Evolutionary conservation across 2,113 vertebrate genomes (phyloP).

Genomic region (Ascaphus truei): DNA sequence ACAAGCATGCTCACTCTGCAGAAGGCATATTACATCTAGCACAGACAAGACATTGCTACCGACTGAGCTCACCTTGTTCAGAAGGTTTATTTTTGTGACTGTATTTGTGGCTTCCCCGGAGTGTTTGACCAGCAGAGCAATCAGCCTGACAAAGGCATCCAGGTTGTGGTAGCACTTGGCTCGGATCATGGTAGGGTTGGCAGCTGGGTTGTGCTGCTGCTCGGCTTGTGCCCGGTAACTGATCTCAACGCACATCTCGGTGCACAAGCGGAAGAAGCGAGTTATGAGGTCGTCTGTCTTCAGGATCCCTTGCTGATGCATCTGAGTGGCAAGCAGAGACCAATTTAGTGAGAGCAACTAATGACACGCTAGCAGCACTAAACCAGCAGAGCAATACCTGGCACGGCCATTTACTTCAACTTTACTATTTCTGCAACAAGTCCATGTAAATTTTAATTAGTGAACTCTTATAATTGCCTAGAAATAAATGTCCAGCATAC

Average conservation of each 20-base stretch:
- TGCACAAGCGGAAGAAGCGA: constrained; percentile 94
- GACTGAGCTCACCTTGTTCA: constrained; percentile 95
- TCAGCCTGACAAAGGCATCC: constrained; percentile 94
- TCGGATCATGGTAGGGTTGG: constrained; percentile 93
- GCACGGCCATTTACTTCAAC: not conserved
- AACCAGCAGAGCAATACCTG: not conserved
- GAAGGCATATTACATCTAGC: too few relatives aligned
- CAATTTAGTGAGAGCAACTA: not conserved
- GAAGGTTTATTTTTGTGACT: constrained; percentile 95
- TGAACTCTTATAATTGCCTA: too few relatives aligned
- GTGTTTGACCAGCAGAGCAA: constrained; percentile 94
- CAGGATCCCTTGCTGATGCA: constrained; percentile 97
- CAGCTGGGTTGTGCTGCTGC: constrained; percentile 95
- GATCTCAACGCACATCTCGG: constrained; percentile 98
- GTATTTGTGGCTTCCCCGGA: constrained; percentile 98
- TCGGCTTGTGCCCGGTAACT: constrained; percentile 95
- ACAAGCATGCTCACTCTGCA: too few relatives aligned
- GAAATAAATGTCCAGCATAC: too few relatives aligned
- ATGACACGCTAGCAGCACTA: not conserved
- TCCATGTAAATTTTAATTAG: too few relatives aligned
- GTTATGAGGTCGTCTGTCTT: constrained; percentile 98
- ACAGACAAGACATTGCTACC: too few relatives aligned
- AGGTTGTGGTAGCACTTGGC: constrained; percentile 98
- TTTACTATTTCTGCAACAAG: too few relatives aligned
- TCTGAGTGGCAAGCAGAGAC: constrained; percentile 62